Evolutionary conservation across 2,113 vertebrate genomes (phyloP).

Genomic region (Enhydra lutris): DNA sequence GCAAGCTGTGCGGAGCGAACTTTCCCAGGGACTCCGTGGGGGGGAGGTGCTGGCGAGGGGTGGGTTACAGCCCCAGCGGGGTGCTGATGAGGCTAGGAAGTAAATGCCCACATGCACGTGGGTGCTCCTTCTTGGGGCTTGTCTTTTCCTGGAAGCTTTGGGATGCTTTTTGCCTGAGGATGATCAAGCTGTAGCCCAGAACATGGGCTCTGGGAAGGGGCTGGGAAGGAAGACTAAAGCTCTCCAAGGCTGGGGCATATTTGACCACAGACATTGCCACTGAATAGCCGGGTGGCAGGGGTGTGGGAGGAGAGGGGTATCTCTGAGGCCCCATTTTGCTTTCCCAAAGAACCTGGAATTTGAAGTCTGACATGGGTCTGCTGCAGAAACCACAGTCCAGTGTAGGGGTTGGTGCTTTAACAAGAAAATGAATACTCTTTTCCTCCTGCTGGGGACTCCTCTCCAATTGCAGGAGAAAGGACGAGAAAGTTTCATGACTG

Average conservation of each 20-base stretch:
- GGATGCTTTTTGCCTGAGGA: not conserved
- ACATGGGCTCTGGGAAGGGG: not conserved
- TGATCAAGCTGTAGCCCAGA: not conserved
- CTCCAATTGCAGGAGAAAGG: not conserved
- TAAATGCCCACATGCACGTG: not conserved
- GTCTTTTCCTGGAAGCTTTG: not conserved
- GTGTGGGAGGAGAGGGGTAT: not conserved
- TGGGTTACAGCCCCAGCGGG: not conserved
- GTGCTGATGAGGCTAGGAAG: not conserved
- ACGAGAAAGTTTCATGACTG: not conserved
- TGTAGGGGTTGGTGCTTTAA: too few species aligned
- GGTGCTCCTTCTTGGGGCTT: not conserved
- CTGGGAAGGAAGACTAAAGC: not conserved
- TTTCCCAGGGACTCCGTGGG: not conserved
- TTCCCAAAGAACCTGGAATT: not conserved
- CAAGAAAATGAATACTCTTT: not conserved
- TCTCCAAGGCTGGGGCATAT: not conserved
- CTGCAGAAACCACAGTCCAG: not conserved
- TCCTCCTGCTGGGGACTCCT: not conserved
- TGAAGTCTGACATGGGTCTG: not conserved
- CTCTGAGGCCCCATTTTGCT: not conserved
- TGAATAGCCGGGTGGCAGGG: not conserved
- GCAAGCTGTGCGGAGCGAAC: not conserved
- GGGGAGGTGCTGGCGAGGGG: rapidly evolving
- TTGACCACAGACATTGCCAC: not conserved